Evolutionary conservation across 1,140 invertebrate genomes (phyloP), one percentile per base, ranked within the genome.

Genomic region (Calephelis nemesis): DNA sequence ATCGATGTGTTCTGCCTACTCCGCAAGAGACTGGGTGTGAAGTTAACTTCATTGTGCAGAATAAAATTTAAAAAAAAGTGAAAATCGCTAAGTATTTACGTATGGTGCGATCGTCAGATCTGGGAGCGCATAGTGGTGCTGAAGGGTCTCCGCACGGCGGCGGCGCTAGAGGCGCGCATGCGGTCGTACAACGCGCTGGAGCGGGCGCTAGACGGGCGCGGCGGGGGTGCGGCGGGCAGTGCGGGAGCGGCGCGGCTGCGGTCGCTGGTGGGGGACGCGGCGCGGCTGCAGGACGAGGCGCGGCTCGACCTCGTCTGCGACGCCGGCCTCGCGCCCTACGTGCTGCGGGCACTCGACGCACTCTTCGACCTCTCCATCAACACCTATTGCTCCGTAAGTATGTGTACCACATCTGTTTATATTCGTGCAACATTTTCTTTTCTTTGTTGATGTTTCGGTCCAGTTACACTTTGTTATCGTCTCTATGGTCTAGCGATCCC

Each of bases 61-160:
- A 19, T 1, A 19, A 19, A 19, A 19, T 19, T 19, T 19, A 19
- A 0, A 30, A 30, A 30, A 30, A 2, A 4, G 30, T 30, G 4
- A 4, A 30, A 30, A 30, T 30, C 3, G 30, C 1, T 30, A 3
- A 30, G 30, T 30, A 30, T 30, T 30, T 30, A 30, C 2, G 4
- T 30, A 30, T 30, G 2, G 30, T 30, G 42, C 6, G 42, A 6
- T 45, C 42, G 42, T 45, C 42, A 45, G 87, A 76, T 84, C 6
- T 90, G 88, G 88, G 88, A 89, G 58, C 82, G 84, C 7, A 73
- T 88, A 13, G 73, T 87, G 15, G 75, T 83, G 19, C 64, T 80
- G 47, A 83, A 77, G 40, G 78, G 78, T 5, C 54, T 70, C 0
- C 84, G 83, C 0, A 66, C 71, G 0, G 78, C 78, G 0, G 62